Evolutionary conservation across 2,113 vertebrate genomes (phyloP), one percentile per base, ranked within the genome.

Genomic region (Sphyrna mokarran): DNA sequence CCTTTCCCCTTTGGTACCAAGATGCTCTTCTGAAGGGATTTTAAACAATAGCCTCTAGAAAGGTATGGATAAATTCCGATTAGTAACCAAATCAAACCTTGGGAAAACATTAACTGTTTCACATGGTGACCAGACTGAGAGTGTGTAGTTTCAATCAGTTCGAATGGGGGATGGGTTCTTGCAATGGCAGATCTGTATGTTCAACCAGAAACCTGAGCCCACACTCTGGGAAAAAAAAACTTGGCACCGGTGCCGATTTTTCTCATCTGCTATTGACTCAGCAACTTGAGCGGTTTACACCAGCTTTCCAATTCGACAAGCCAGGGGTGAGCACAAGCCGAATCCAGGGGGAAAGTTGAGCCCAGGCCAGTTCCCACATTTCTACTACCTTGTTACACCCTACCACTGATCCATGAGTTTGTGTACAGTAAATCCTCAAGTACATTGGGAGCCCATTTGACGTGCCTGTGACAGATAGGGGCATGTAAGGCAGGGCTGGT

Each of bases 171-270:
- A 43, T 94, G 37, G 40, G 37, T 94, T 69, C 91, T 26, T 69
- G 91, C 43, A 69, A 94, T 69, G 91, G 91, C 91, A 94, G 91
- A 94, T 94, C 37, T 68, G n/a, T 94, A 40, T 69, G 66, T 94
- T 94, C 14, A 4, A 70, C 91, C 66, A 94, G 91, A 94, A 94
- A 94, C 63, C 63, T 94, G 66, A 94, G 91, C 91, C 66, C 91
- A 68, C 6, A 61, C 63, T 70, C 91, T 14, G 66, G 37, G 22
- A 26, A 69, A 13, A 70, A 70, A 26, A 13, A 70, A 26, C 63
- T 69, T 94, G 91, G 91, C 91, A 94, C 18, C 33, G 0, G 37
- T 66, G 91, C 61, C 69, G 66, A 37, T 40, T 69, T 43, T 90
- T 90, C 86, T 89, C 3, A 23, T 54, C 20, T 58, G 87, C 87